These are phyloP conservation scores for Scophthalmus maximus DNA, from an alignment of 2,113 vertebrate species.

Conservation along the genomic window DNA sequence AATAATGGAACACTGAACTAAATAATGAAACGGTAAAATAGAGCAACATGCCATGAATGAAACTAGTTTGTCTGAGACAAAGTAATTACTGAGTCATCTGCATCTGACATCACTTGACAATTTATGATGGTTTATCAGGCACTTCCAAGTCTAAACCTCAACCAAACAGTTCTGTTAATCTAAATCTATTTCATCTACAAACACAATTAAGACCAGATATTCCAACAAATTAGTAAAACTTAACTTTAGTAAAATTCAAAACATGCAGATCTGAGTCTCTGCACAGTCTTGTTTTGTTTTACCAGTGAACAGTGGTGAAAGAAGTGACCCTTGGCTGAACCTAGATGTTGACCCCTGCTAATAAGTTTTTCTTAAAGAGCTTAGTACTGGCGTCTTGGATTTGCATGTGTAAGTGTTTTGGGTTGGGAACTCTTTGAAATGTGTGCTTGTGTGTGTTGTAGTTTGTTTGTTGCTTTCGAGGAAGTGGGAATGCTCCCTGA, in stretches of 20 bases:
- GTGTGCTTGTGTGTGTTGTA: not conserved
- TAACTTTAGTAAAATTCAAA: not conserved
- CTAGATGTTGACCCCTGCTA: conserved; percentile 7
- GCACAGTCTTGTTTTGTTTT: not conserved
- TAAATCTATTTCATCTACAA: not conserved
- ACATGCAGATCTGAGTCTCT: not conserved
- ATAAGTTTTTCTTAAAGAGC: not conserved
- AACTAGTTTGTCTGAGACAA: too few species aligned
- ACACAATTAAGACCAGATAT: not conserved
- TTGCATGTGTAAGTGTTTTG: not conserved
- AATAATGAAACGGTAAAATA: too few species aligned
- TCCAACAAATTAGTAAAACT: not conserved
- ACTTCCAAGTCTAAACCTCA: too few species aligned
- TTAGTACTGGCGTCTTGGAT: not conserved
- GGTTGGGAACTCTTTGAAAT: not conserved
- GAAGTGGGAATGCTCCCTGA: not conserved
- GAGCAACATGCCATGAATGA: too few species aligned
- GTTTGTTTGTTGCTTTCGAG: too few species aligned
- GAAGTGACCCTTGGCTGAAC: conserved; percentile 32
- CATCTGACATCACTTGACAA: not conserved
- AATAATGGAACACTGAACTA: too few species aligned
- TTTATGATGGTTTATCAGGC: too few species aligned
- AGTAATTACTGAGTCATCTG: not conserved
- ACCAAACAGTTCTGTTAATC: not conserved
- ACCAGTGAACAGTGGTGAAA: conserved; percentile 1